Evolutionary conservation across 2,113 vertebrate genomes (phyloP).

Genomic region (Pampusana beccarii): DNA sequence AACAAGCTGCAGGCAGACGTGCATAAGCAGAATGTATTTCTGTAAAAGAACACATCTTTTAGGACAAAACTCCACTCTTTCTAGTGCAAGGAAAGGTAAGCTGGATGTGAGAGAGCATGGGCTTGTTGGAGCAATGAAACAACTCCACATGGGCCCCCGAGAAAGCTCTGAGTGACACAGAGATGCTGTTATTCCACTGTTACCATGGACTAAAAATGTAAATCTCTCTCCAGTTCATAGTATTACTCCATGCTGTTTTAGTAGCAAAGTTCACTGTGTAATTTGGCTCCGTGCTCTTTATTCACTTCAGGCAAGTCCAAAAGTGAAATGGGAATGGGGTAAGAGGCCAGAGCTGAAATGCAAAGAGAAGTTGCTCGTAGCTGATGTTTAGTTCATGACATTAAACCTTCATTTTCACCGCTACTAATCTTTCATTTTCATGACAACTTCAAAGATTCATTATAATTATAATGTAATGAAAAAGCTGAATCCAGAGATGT

Average conservation of each 20-base stretch:
- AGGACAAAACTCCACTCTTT: not conserved
- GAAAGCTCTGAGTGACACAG: not conserved
- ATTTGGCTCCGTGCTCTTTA: not conserved
- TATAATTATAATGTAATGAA: not conserved
- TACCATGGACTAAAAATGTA: not conserved
- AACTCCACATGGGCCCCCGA: not conserved
- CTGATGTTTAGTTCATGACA: not conserved
- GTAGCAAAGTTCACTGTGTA: not conserved
- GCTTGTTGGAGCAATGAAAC: not conserved
- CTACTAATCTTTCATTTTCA: not conserved
- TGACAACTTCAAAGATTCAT: not conserved
- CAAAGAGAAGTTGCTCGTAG: not conserved
- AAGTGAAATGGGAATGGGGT: not conserved
- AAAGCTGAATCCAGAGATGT: constrained; percentile 11
- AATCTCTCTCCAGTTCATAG: not conserved
- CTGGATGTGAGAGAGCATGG: not conserved
- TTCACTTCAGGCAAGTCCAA: not conserved
- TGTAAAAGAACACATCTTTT: not conserved
- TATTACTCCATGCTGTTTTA: not conserved
- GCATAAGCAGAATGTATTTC: not conserved
- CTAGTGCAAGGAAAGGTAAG: not conserved
- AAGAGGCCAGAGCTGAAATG: not conserved
- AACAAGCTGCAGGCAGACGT: not conserved
- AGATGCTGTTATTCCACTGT: not conserved
- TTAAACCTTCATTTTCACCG: not conserved